Conservation (phyloP, 1,140 invertebrate genomes). For the Diorhabda sublineata region DNA sequence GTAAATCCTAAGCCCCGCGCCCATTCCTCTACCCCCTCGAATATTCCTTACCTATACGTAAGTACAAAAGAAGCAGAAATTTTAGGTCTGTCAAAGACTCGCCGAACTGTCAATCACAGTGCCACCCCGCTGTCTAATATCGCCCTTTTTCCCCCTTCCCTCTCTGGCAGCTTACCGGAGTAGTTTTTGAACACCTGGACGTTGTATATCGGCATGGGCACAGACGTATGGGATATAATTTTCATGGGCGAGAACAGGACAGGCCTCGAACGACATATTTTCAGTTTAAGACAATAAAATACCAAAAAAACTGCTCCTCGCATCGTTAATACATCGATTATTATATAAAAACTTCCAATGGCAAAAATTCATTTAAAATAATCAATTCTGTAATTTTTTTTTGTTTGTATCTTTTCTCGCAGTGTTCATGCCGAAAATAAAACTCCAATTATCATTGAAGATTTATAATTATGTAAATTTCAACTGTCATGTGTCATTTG, state of each 20-base stretch:
- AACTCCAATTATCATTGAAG: too few relatives aligned
- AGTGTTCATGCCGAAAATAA: too few relatives aligned
- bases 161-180: not conserved
- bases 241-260: not conserved
- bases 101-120: not conserved
- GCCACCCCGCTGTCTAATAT: slow-evolving; percentile 7
- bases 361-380: too few relatives aligned
- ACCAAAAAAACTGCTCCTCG: too few relatives aligned
- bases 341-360: too few relatives aligned
- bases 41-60: not conserved
- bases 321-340: too few relatives aligned
- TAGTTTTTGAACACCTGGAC: slow-evolving; percentile 3
- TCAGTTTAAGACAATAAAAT: too few relatives aligned
- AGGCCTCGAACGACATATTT: too few relatives aligned
- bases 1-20: not conserved
- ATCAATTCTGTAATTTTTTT: too few relatives aligned
- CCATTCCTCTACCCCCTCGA: not conserved
- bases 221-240: not conserved
- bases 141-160: not conserved
- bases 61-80: slow-evolving; percentile 1
- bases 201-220: not conserved
- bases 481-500: too few relatives aligned
- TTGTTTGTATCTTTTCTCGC: too few relatives aligned
- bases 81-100: not conserved
- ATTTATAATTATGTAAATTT: too few relatives aligned